These are phyloP conservation scores for Anarrhichthys ocellatus DNA, from an alignment of 2,113 vertebrate genomes.

Conservation along the genomic window DNA sequence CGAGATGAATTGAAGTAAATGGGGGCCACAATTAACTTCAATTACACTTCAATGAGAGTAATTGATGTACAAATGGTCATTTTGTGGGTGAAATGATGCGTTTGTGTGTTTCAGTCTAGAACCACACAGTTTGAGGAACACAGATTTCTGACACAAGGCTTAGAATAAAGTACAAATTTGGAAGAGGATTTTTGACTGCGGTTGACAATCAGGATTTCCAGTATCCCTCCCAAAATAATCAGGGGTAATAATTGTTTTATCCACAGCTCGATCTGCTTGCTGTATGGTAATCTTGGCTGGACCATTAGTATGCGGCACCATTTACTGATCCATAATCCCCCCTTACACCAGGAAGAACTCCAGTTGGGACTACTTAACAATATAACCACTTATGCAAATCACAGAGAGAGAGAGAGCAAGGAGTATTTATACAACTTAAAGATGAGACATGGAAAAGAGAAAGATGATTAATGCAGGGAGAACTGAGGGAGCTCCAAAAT, in stretches of 20 bases:
- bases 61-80: neutral
- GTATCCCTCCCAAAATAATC: no score
- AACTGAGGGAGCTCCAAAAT: conserved; percentile 22
- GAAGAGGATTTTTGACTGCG: no score
- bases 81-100: neutral
- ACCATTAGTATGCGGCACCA: conserved; percentile 31
- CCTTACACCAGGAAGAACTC: conserved; percentile 48
- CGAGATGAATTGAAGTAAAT: neutral
- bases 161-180: neutral
- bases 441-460: conserved; percentile 21
- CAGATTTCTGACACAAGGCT: no score
- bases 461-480: conserved; percentile 22
- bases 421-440: conserved; percentile 13
- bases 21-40: neutral
- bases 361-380: conserved; percentile 55
- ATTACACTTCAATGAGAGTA: neutral
- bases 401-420: neutral
- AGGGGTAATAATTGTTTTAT: neutral
- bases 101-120: neutral
- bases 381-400: conserved; percentile 45
- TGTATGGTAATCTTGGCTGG: neutral
- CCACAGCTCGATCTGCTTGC: conserved; percentile 4
- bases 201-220: no score
- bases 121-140: no score
- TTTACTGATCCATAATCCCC: conserved; percentile 58